Evolutionary conservation across 2,113 vertebrate genomes (phyloP), one percentile per base, ranked within the genome.

Genomic region (Blennius ocellaris): DNA sequence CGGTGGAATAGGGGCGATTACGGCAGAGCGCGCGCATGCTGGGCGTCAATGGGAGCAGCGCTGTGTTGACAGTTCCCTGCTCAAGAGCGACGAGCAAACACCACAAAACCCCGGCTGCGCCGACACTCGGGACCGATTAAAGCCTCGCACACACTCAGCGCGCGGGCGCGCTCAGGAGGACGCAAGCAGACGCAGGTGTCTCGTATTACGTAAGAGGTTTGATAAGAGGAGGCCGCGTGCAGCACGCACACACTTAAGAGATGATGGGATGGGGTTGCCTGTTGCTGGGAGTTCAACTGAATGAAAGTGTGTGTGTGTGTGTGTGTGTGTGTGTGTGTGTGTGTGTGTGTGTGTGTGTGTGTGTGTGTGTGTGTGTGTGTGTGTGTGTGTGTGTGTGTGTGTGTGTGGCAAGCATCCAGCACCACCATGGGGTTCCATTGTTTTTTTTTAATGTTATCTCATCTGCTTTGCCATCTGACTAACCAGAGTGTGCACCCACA

Each of bases 1-100:
- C 78, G 7, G 58, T 30, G 72, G 78, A 73, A 64, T 69, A 30
- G 55, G 60, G 72, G 59, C 44, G 69, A 87, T 90, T 85, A 83
- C 73, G 64, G 67, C 80, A 78, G 66, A 76, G 77, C 49, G 75
- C 83, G 74, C 73, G 69, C 82, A 74, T 69, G 75, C 76, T 67
- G 84, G 67, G 83, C 87, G 89, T 91, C 85, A 87, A 66, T 78
- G 84, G 56, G 65, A 73, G 76, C 78, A 58, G 63, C 55, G 66
- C 74, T 41, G 60, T 92, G 91, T 92, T 92, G 89, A 92, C 88
- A 88, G 87, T 91, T 91, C 82, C 82, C 75, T 61, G 78, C 80
- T 84, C 80, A 44, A 78, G 74, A 89, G 73, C 74, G 70, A 82
- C 80, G 77, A 88, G 85, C 83, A 92, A 92, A 92, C 85, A 86